Percentiles rank a stretch among this genome's conserved stretches.
These are phyloP conservation scores for Oreohelix idahoensis DNA, from an alignment of 1,140 invertebrate species.

Conservation along the genomic window DNA sequence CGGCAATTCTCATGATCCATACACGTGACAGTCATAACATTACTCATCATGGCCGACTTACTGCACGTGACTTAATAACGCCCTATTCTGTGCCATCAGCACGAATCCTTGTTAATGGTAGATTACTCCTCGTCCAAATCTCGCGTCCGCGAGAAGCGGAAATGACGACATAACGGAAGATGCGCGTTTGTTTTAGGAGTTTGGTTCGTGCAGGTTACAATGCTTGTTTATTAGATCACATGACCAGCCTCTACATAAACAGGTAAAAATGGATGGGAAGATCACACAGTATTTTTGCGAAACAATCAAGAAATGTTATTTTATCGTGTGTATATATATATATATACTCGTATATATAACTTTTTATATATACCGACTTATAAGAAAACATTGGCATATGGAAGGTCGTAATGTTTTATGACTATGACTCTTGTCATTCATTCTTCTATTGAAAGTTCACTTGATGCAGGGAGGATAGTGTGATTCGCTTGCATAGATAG, in stretches of 20 bases:
- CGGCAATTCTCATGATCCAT: not conserved
- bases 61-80: not conserved
- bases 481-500: too few relatives aligned
- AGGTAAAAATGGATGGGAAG: not conserved
- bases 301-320: not conserved
- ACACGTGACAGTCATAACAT: not conserved
- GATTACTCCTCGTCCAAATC: not conserved
- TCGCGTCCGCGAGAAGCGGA: not conserved
- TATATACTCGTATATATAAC: too few relatives aligned
- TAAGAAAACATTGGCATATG: too few relatives aligned
- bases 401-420: too few relatives aligned
- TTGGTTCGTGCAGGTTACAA: not conserved
- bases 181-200: not conserved
- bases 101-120: not conserved
- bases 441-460: too few relatives aligned
- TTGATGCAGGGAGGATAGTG: too few relatives aligned
- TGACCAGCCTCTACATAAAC: not conserved
- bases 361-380: too few relatives aligned
- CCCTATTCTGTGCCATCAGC: not conserved
- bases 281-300: not conserved
- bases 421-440: too few relatives aligned
- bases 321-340: too few relatives aligned
- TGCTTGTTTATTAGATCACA: not conserved
- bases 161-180: not conserved
- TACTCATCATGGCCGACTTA: not conserved